Conservation (phyloP, 1,140 invertebrate genomes). For the Caenorhabditis remanei region DNA sequence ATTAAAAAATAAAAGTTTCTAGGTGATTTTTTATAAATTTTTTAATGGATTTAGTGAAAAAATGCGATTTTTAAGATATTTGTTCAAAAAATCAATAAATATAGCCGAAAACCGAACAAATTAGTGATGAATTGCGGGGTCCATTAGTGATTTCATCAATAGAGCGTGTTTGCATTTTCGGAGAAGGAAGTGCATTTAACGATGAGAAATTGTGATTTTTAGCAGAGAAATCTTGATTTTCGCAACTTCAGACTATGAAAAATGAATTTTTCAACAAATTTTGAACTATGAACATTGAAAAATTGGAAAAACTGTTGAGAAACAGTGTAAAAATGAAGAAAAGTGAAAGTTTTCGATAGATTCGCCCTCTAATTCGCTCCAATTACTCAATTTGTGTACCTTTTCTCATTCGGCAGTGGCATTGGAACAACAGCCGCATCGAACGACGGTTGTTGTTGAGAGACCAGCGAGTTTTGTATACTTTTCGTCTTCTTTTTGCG, state of each 20-base stretch:
- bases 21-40: too few species aligned
- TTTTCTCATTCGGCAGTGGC: conserved; percentile 15
- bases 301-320: too few species aligned
- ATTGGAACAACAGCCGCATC: conserved; percentile 37
- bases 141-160: background rate
- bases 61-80: background rate
- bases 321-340: too few species aligned
- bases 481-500: conserved; percentile 35
- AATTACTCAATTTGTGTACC: conserved; percentile 23
- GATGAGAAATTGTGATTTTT: background rate
- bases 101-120: background rate
- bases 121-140: conserved; percentile 24
- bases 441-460: conserved; percentile 15
- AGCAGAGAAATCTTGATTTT: background rate
- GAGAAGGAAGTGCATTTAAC: background rate
- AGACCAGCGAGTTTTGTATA: conserved; percentile 4
- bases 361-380: background rate
- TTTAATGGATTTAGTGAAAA: too few species aligned
- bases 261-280: too few species aligned
- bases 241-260: too few species aligned
- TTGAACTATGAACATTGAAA: too few species aligned
- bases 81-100: too few species aligned
- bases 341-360: too few species aligned
- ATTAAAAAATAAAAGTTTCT: too few species aligned
- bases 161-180: background rate